Evolutionary conservation across 2,113 vertebrate genomes (phyloP), one percentile per base, ranked within the genome.

Genomic region (Pholis gunnellus): DNA sequence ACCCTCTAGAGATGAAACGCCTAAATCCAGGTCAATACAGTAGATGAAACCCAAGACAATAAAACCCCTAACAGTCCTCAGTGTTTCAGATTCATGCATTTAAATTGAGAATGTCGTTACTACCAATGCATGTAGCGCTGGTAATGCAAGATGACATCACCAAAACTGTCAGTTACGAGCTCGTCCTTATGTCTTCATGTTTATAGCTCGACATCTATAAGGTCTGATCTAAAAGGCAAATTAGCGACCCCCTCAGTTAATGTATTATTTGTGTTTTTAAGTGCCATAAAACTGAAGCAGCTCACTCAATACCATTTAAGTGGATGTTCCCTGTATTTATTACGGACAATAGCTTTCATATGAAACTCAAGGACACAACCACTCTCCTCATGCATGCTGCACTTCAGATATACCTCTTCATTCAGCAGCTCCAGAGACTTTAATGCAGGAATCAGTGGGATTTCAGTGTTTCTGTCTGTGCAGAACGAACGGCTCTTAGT

Each of bases 361-460:
- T 66, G 25, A 46, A 70, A 56, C 60, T 72, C 44, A 80, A 57
- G 14, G 36, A 63, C 14, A 31, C 50, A 2, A 46, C 75, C 9
- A 15, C 36, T 63, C 36, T 59, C 68, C 18, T 17, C 75, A 14
- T 18, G 25, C 40, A 18, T 29, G 74, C 46, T 52, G 29, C 66
- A 61, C 67, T 70, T 67, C 25, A 57, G 54, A 80, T 68, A 1
- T 18, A 9, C 31, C 48, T 72, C 75, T 66, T 61, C 52, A 48
- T 75, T 73, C 66, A 46, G 57, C 17, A 2, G 38, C 52, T 83
- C 72, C 64, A 82, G 72, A 60, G 82, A 34, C n/a, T 42, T 54
- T 22, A 27, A 13, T 9, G 61, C 4, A 59, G 65, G 64, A 46
- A 31, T n/a, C 31, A 0, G 64, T 66, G 36, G 6, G 50, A 88